Evolutionary conservation across 2,888 invertebrate species (phyloP).

Genomic region (Glaucopsyche alexis): DNA sequence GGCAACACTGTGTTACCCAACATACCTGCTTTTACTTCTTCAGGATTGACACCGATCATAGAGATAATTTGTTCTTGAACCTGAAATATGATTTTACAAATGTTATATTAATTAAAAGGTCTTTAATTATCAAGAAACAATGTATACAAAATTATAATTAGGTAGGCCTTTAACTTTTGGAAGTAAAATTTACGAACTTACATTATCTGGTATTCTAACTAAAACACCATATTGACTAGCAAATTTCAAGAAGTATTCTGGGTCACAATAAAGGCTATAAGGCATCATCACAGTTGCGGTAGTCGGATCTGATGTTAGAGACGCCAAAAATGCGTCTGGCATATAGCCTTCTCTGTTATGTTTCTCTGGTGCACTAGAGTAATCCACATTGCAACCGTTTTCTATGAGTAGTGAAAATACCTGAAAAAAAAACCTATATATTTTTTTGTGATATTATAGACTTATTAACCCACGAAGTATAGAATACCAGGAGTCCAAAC

Average conservation of each 20-base stretch:
- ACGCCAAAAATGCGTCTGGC: slow-evolving; percentile 67
- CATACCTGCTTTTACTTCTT: slow-evolving; percentile 44
- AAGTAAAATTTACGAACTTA: slow-evolving; percentile 44
- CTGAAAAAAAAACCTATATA: slow-evolving; percentile 45
- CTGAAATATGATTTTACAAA: slow-evolving; percentile 45
- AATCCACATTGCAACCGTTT: slow-evolving; percentile 69
- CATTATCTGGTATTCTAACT: slow-evolving; percentile 53
- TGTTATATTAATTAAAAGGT: too few species aligned
- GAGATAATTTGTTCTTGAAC: slow-evolving; percentile 52
- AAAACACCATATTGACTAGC: slow-evolving; percentile 50
- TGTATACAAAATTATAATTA: too few species aligned
- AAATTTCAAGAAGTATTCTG: slow-evolving; percentile 54
- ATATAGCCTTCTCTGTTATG: slow-evolving; percentile 44
- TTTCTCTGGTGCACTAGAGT: slow-evolving; percentile 49
- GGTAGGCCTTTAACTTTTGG: too few species aligned
- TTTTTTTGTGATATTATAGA: too few species aligned
- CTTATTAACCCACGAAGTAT: too few species aligned
- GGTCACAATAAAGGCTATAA: slow-evolving; percentile 66
- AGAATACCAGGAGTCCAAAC: too few species aligned
- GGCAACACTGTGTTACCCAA: slow-evolving; percentile 50
- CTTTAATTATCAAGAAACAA: too few species aligned
- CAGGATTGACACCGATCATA: slow-evolving; percentile 50
- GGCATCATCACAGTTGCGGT: slow-evolving; percentile 59
- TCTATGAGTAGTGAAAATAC: slow-evolving; percentile 63
- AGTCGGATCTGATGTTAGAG: slow-evolving; percentile 55